These are phyloP conservation scores for Sorex araneus DNA, from an alignment of 2,113 vertebrate genomes.

Conservation along the genomic window DNA sequence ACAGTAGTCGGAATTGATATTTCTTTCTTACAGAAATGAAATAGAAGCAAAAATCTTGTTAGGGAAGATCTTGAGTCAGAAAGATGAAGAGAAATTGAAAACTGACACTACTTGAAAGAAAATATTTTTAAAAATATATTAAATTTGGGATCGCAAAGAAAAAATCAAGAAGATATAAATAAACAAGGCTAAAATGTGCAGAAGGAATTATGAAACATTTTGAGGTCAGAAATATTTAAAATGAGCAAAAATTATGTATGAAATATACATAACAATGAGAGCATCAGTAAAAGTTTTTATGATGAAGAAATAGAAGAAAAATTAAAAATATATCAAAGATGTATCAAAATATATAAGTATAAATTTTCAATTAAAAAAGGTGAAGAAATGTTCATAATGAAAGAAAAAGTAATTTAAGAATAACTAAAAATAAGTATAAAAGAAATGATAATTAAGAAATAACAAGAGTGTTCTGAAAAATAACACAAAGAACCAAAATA, in stretches of 20 bases:
- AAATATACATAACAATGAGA: too few relatives aligned
- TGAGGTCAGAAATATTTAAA: too few relatives aligned
- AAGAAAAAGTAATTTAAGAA: background rate
- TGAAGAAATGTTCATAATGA: background rate
- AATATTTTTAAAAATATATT: too few relatives aligned
- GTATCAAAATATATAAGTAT: background rate
- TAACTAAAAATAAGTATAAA: background rate
- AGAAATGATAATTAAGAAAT: slow-evolving; percentile 17
- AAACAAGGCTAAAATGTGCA: too few relatives aligned
- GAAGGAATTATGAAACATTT: too few relatives aligned
- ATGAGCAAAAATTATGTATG: too few relatives aligned
- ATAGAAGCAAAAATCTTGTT: background rate
- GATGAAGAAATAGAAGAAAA: background rate
- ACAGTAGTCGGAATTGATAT: background rate
- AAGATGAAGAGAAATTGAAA: background rate
- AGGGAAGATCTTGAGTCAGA: background rate
- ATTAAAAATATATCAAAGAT: background rate
- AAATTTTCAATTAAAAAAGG: background rate
- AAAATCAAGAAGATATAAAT: too few relatives aligned
- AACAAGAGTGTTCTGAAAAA: background rate
- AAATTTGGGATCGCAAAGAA: too few relatives aligned
- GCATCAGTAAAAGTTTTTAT: too few relatives aligned
- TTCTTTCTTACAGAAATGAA: background rate
- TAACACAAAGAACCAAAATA: background rate
- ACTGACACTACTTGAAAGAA: too few relatives aligned